Evolutionary conservation across 2,113 vertebrate species (phyloP), one percentile per base, ranked within the genome.

Genomic region (Mellivora capensis): DNA sequence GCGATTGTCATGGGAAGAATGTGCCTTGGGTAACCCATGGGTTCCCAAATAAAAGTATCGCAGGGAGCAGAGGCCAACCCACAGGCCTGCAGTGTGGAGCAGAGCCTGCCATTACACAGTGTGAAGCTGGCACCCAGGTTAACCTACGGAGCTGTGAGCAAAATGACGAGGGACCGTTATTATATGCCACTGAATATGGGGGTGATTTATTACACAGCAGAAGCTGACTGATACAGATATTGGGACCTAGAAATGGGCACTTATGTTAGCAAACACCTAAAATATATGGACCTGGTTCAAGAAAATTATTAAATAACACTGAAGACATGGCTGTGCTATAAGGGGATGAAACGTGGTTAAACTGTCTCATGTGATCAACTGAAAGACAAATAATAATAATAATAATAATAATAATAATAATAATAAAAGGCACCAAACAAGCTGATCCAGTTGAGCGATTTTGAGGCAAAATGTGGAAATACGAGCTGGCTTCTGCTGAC

Each of bases 181-280:
- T 29, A 74, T 14, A 74, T 15, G 27, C 42, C 37, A n/a, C 82
- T 76, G 42, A 69, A n/a, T 87, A 49, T 25, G 39, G 54, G 15
- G 25, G 23, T 79, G 27, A n/a, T 54, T 87, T 86, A 69, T 84
- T 97, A 90, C 59, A 31, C 44, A 86, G 82, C 72, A 77, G 52
- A 39, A 88, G 42, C 84, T 84, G 49, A 95, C 49, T 94, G 34
- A 81, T 52, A 94, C 14, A 81, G 49, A 93, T 89, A 91, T 69
- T 20, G 69, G 12, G 42, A 76, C 39, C 79, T 72, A 86, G 64
- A 83, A 81, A 72, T 80, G 25, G 21, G 21, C 77, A 59, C 52
- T 94, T 93, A 76, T 31, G 44, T 86, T 80, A 97, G 76, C 85
- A 71, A 90, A 94, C 94, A 64, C 13, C 37, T 94, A 31, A 79